Evolutionary conservation across 2,888 invertebrate genomes (phyloP), one percentile per base, ranked within the genome.

Genomic region (Philereme vetulata): DNA sequence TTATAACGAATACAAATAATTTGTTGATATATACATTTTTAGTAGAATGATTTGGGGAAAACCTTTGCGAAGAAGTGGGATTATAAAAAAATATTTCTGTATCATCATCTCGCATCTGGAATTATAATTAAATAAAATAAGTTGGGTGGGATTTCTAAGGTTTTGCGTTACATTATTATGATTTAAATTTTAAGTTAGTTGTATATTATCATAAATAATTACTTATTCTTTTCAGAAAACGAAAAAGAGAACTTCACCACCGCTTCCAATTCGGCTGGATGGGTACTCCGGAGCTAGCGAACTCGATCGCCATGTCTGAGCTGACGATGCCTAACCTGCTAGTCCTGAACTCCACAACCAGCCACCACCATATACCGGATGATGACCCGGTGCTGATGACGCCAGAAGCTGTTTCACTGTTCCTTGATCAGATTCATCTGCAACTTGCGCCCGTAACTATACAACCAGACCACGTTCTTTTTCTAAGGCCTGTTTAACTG

Each of bases 251-350:
- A 67, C 97, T 96, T 73, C 97, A 97, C 78, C 93, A 94, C 84
- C 87, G 93, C 70, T 97, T 97, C 81, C 98, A 99, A 87, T 99
- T 99, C 91, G 98, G 98, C 43, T 99, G 98, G 98, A 95, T 98
- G 84, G 97, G 97, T 0, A 96, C 95, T 67, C 95, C 97, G 4
- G 97, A 98, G 56, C 93, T 99, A 66, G 98, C 97, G 8, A 98
- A 98, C 89, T 97, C 96, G 57, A 98, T 99, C 75, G 98, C 97
- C 8, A 97, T 99, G 96, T 95, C 95, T 64, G 94, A 96, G 66
- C 86, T 98, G 70, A 94, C 96, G 0, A 93, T 97, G 35, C 98
- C 99, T 0, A 96, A 96, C 85, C 86, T 99, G 56, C 90, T 99
- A 55, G 97, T 99, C 0, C 94, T 99, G 54, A 98, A 99, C 85